Conservation (phyloP, 2,113 vertebrate genomes). For the Corythaeola cristata region DNA sequence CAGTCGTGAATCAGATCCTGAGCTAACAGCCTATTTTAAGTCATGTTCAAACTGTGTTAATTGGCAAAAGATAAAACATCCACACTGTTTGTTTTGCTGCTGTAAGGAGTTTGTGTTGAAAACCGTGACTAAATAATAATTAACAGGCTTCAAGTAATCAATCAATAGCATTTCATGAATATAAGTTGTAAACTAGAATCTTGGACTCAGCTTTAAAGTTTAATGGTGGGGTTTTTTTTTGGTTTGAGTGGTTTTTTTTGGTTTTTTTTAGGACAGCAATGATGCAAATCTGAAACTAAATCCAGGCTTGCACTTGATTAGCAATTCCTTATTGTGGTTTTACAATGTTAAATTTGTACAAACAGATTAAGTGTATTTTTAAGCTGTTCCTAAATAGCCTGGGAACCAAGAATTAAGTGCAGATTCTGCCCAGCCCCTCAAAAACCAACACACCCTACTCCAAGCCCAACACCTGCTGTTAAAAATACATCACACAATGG, state of each 20-base stretch:
- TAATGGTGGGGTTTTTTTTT: not conserved
- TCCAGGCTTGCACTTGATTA: conserved; percentile 50
- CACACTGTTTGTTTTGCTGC: conserved; percentile 56
- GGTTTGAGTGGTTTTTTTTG: not conserved
- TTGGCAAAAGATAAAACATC: conserved; percentile 59
- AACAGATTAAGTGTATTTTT: conserved; percentile 76
- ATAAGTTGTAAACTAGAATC: conserved; percentile 22
- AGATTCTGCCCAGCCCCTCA: conserved; percentile 69
- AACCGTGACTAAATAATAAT: conserved; percentile 55
- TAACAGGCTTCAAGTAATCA: conserved; percentile 51
- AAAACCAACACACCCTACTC: conserved; percentile 69
- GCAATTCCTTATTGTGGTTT: conserved; percentile 69
- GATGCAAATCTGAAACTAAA: conserved; percentile 54
- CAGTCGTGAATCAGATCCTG: not conserved
- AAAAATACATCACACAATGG: conserved; percentile 77
- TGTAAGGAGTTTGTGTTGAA: conserved; percentile 53
- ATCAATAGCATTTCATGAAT: conserved; percentile 39
- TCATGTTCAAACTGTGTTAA: conserved; percentile 46
- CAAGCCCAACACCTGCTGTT: conserved; percentile 79
- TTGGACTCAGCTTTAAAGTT: conserved; percentile 31
- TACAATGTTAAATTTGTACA: conserved; percentile 70
- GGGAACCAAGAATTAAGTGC: conserved; percentile 76
- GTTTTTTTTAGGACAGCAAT: conserved; percentile 9
- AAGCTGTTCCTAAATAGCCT: conserved; percentile 75
- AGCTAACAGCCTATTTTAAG: conserved; percentile 14